Evolutionary conservation across 37 sponge, comb jelly and placozoan genomes (phyloP).

Genomic region (Beroe ovata): DNA sequence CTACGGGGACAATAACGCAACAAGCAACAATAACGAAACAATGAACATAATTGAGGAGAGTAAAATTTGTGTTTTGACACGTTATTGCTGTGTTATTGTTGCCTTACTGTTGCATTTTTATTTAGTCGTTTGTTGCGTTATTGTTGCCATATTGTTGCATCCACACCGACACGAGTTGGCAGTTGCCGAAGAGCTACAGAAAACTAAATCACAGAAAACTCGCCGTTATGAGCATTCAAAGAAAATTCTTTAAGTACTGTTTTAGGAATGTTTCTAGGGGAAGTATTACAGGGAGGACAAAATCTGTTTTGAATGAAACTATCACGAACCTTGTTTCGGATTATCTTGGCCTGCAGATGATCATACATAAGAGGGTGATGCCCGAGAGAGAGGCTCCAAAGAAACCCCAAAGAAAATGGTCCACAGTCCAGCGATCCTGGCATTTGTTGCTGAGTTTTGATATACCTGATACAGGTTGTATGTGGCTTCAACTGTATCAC

Average conservation of each 20-base stretch:
- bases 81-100: no score
- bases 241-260: background rate
- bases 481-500: background rate
- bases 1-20: no score
- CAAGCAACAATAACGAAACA: no score
- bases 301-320: conserved; percentile 4
- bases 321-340: conserved; percentile 1
- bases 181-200: no score
- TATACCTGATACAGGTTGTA: background rate
- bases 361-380: conserved; percentile 14
- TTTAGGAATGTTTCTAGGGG: background rate
- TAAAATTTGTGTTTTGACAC: no score
- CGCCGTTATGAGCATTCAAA: background rate
- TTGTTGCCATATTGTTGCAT: no score
- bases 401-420: background rate
- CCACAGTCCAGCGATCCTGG: background rate
- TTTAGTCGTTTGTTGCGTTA: no score
- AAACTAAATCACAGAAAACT: no score
- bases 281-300: background rate
- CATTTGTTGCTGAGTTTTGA: background rate
- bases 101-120: no score
- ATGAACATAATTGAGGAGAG: no score
- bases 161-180: no score
- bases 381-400: background rate
- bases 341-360: background rate